Percentiles rank a stretch among this genome's conserved stretches.
Conservation (phyloP, 2,888 invertebrate genomes). For the Sipha maydis region DNA sequence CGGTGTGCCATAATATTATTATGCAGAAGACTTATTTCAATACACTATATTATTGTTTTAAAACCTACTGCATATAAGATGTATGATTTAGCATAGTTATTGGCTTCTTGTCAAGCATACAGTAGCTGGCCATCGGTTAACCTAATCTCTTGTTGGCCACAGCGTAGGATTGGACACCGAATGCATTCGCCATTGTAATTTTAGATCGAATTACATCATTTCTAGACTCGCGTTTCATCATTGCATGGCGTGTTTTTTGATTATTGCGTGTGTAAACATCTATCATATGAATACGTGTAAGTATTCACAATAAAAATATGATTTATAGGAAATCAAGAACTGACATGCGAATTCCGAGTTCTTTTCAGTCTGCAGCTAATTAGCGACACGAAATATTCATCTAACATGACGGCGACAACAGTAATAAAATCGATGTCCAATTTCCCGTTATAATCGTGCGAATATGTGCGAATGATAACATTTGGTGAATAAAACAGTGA, state of each 20-base stretch:
- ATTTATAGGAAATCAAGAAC: no score
- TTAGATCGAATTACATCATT: slow-evolving; percentile 4
- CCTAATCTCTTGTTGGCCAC: slow-evolving; percentile 3
- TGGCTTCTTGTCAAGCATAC: slow-evolving; percentile 22
- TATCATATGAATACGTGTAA: no score
- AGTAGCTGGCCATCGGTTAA: not conserved
- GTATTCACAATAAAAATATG: no score
- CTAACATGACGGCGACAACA: not conserved
- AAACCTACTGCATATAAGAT: not conserved
- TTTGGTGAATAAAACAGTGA: not conserved
- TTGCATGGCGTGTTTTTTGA: no score
- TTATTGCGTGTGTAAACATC: no score
- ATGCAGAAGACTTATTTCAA: not conserved
- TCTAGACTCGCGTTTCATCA: not conserved
- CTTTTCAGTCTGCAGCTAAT: not conserved
- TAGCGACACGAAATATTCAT: not conserved
- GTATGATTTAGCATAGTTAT: not conserved
- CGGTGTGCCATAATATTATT: not conserved
- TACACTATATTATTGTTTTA: not conserved
- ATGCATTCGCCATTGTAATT: slow-evolving; percentile 2
- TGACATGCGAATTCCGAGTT: no score
- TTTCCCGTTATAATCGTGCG: not conserved
- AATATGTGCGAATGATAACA: not conserved
- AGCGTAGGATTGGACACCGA: slow-evolving; percentile 9
- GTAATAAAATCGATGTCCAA: not conserved